Evolutionary conservation across 2,888 invertebrate genomes (phyloP).

Genomic region (Heliconius erato): DNA sequence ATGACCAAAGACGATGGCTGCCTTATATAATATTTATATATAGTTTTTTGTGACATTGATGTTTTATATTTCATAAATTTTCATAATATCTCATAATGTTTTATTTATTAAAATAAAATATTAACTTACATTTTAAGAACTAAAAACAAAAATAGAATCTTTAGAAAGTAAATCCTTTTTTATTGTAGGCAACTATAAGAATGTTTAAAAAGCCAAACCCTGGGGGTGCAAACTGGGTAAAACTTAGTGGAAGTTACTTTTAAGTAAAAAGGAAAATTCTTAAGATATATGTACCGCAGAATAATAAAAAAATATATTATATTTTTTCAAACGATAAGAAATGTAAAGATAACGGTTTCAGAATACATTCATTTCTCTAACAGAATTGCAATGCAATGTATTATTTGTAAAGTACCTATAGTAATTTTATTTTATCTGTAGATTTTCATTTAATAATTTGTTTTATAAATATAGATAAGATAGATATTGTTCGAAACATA

Average conservation of each 20-base stretch:
- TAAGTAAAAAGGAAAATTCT: constrained; percentile 14
- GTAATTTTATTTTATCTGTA: no score
- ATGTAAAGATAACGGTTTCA: no score
- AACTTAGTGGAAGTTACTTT: constrained; percentile 18
- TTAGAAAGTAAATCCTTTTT: constrained; percentile 17
- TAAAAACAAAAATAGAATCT: constrained; percentile 8
- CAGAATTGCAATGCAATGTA: no score
- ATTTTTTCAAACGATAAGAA: no score
- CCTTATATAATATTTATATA: no score
- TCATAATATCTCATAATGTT: not conserved
- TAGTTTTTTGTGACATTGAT: no score
- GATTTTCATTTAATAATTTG: not conserved
- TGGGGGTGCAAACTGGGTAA: constrained; percentile 4
- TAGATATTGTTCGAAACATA: not conserved
- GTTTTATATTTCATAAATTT: not conserved
- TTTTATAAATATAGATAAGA: no score
- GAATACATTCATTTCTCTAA: no score
- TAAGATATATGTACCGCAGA: not conserved
- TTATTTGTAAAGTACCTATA: no score
- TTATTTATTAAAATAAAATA: not conserved
- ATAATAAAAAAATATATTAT: not conserved
- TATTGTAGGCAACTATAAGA: constrained; percentile 18
- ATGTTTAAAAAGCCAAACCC: constrained; percentile 16
- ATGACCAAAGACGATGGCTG: no score
- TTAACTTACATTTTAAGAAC: not conserved